Conservation (phyloP, 2,888 invertebrate species). For the Torymus auratus region DNA sequence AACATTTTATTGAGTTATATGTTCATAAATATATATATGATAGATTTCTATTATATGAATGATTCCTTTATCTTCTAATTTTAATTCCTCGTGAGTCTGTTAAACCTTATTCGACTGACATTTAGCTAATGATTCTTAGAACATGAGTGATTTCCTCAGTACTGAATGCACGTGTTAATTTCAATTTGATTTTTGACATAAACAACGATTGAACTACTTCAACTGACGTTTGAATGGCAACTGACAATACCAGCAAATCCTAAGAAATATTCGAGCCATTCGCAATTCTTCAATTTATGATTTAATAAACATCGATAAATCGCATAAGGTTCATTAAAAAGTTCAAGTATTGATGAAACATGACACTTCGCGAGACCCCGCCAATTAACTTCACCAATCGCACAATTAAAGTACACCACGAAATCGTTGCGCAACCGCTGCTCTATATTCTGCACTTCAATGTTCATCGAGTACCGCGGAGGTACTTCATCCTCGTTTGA, state of each 20-base stretch:
- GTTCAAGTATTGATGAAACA: conserved; percentile 15
- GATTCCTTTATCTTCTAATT: background rate
- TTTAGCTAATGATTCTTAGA: too few relatives aligned
- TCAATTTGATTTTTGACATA: background rate
- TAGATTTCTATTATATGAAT: background rate
- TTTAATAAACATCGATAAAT: conserved; percentile 6
- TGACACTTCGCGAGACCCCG: conserved; percentile 18
- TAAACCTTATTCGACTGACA: too few relatives aligned
- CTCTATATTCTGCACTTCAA: background rate
- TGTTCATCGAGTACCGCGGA: too few relatives aligned
- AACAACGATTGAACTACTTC: background rate
- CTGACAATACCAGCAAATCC: too few relatives aligned
- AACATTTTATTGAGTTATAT: too few relatives aligned
- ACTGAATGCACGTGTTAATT: background rate
- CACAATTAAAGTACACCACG: conserved; percentile 23
- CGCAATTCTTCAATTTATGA: background rate
- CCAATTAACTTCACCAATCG: conserved; percentile 23
- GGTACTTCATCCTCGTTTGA: too few relatives aligned
- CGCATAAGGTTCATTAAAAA: conserved; percentile 8
- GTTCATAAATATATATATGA: background rate
- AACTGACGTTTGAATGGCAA: background rate
- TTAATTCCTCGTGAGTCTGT: background rate
- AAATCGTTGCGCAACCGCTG: conserved; percentile 11
- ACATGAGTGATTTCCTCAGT: background rate
- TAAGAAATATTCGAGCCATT: too few relatives aligned